A percentile compares a stretch with the other conserved stretches of the same genome.
phyloP scores from a whole-genome alignment of 2,888 invertebrate species.

The Papilio gigon region DNA sequence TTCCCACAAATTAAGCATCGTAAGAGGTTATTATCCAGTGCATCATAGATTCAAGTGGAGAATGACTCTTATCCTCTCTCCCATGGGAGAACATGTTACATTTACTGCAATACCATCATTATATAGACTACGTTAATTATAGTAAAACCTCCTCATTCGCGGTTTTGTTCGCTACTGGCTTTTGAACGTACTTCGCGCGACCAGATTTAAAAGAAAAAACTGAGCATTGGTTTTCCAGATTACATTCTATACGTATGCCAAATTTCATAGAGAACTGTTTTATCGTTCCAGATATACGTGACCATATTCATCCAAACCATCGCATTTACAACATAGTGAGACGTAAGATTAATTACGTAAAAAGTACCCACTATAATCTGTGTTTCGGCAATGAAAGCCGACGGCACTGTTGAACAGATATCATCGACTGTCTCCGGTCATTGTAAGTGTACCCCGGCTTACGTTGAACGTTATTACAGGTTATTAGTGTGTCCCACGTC shows the following conservation, averaged over 20 bases:
- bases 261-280: no score
- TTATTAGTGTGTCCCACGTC: constrained; percentile 23
- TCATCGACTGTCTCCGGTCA: neutral
- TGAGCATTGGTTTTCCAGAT: no score
- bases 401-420: no score
- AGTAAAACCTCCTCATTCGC: neutral
- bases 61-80: constrained; percentile 23
- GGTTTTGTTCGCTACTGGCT: neutral
- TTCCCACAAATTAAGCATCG: constrained; percentile 33
- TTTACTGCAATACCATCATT: neutral
- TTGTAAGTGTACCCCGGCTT: neutral
- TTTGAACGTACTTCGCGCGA: no score
- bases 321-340: no score
- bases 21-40: constrained; percentile 23
- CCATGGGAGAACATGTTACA: constrained; percentile 16
- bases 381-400: no score
- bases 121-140: neutral
- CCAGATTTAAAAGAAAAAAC: no score
- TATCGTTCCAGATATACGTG: no score
- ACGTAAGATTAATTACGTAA: no score
- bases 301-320: no score
- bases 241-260: no score
- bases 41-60: constrained; percentile 11
- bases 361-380: neutral
- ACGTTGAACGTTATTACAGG: constrained; percentile 17